A percentile compares a stretch with the other conserved stretches of the same genome.
These are phyloP conservation scores for Piliocolobus tephrosceles DNA, from an alignment of 2,113 vertebrate genomes.

Conservation along the genomic window DNA sequence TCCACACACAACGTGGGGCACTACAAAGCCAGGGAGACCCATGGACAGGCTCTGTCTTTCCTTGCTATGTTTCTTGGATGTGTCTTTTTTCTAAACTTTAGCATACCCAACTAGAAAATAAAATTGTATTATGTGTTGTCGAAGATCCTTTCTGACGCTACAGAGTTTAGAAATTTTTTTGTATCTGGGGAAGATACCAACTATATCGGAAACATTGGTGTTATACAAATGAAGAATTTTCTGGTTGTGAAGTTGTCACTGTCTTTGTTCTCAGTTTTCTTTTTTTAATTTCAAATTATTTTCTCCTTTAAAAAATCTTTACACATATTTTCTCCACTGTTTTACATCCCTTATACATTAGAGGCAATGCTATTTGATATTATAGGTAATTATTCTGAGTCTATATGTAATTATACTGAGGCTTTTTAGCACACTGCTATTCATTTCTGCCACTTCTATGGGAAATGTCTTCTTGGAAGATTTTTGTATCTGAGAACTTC, in stretches of 20 bases:
- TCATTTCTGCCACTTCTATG: background rate
- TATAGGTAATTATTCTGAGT: background rate
- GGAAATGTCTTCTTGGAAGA: background rate
- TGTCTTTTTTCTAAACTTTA: background rate
- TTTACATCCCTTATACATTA: background rate
- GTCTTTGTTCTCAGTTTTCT: background rate
- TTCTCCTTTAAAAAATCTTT: background rate
- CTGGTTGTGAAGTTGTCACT: background rate
- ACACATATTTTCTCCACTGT: background rate
- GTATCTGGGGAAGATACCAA: background rate
- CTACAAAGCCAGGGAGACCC: background rate
- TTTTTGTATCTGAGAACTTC: conserved; percentile 17
- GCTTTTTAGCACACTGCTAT: background rate
- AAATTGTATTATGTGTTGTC: background rate
- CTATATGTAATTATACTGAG: background rate
- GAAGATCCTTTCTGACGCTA: background rate
- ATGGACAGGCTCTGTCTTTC: background rate
- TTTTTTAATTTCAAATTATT: conserved; percentile 24
- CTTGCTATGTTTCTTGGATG: background rate
- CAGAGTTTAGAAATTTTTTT: background rate
- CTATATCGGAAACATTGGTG: background rate
- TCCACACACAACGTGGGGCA: accelerated
- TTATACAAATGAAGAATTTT: background rate
- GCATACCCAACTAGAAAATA: background rate
- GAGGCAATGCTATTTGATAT: background rate